These are phyloP conservation scores for Carterocephalus palaemon DNA, from an alignment of 2,888 invertebrate species.

Conservation along the genomic window DNA sequence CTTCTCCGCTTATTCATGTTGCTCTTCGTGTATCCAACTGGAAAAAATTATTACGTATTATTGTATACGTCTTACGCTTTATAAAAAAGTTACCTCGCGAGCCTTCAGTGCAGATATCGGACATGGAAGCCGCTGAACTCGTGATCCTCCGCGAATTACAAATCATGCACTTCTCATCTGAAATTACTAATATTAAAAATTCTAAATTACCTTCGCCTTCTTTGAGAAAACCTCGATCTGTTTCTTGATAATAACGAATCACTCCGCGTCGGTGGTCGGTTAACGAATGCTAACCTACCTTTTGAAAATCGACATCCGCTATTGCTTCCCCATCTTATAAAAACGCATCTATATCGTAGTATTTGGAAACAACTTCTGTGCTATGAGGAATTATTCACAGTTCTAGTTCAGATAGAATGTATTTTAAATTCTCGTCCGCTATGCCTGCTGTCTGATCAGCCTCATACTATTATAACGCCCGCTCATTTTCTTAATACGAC, in stretches of 20 bases:
- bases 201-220: not conserved
- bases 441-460: not conserved
- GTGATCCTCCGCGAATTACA: too few relatives aligned
- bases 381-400: slow-evolving; percentile 5
- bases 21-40: too few relatives aligned
- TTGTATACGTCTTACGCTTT: too few relatives aligned
- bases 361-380: slow-evolving; percentile 8
- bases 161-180: too few relatives aligned
- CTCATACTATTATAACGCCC: slow-evolving; percentile 4
- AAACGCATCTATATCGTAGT: slow-evolving; percentile 13
- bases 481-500: slow-evolving; percentile 10
- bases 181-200: too few relatives aligned
- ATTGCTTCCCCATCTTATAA: slow-evolving; percentile 3
- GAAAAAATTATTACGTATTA: too few relatives aligned
- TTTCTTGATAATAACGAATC: not conserved
- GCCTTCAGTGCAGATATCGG: too few relatives aligned
- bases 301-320: slow-evolving; percentile 3
- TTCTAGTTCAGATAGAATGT: slow-evolving; percentile 11
- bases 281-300: not conserved
- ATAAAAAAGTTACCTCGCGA: too few relatives aligned
- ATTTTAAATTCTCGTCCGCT: slow-evolving; percentile 7
- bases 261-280: slow-evolving; percentile 7
- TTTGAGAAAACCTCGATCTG: not conserved
- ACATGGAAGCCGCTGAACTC: too few relatives aligned
- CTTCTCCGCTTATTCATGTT: too few relatives aligned